Evolutionary conservation across 2,888 invertebrate species (phyloP).

Genomic region (Mechanitis mazaeus): DNA sequence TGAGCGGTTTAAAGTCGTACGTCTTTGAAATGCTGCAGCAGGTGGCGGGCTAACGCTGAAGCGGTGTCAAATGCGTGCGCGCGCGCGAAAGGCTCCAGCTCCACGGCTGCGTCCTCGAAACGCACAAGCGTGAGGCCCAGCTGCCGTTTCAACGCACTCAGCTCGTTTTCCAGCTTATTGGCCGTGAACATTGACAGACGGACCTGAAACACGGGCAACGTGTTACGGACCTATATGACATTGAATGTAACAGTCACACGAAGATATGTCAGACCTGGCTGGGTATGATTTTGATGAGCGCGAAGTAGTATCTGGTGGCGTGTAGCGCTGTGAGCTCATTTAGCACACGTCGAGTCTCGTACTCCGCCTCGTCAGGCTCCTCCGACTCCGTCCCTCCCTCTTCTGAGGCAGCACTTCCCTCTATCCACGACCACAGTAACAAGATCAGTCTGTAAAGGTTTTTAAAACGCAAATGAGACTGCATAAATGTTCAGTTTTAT

Average conservation of each 20-base stretch:
- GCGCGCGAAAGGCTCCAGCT: constrained; percentile 91
- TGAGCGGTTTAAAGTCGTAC: constrained; percentile 52
- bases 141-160: constrained; percentile 88
- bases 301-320: constrained; percentile 91
- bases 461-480: too few relatives aligned
- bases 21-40: constrained; percentile 91
- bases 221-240: constrained; percentile 70
- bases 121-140: constrained; percentile 92
- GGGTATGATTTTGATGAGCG: constrained; percentile 85
- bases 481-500: too few relatives aligned
- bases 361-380: constrained; percentile 87
- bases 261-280: constrained; percentile 76
- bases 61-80: constrained; percentile 95
- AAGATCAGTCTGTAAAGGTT: constrained; percentile 76
- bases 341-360: constrained; percentile 86
- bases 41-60: constrained; percentile 86
- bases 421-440: constrained; percentile 53
- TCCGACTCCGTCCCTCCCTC: constrained; percentile 74
- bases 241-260: not conserved
- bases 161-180: constrained; percentile 83
- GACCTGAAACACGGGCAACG: constrained; percentile 71
- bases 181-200: constrained; percentile 93
- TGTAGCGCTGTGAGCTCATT: constrained; percentile 88
- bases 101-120: constrained; percentile 97
- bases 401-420: constrained; percentile 73